phyloP scores from a whole-genome alignment of 2,113 vertebrate genomes.

The Amblyornis subalaris region DNA sequence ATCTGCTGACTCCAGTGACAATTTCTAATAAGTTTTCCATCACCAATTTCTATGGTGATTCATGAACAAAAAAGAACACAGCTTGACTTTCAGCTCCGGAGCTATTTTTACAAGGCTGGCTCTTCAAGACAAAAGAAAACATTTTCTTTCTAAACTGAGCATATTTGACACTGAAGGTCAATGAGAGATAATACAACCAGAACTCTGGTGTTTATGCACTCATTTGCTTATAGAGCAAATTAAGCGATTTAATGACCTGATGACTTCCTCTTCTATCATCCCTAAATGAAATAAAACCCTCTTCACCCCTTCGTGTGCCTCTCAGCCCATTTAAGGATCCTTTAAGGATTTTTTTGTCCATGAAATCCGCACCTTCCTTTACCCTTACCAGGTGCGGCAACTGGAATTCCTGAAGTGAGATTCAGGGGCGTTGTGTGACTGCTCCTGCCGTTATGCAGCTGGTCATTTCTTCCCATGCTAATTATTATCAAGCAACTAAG shows the following conservation, averaged over 20 bases:
- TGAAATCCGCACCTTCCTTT: background rate
- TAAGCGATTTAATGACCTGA: background rate
- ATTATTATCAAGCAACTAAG: background rate
- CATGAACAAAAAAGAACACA: background rate
- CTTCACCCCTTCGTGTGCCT: background rate
- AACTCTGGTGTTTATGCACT: background rate
- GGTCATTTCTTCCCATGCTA: background rate
- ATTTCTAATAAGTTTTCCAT: constrained; percentile 34
- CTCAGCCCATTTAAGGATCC: background rate
- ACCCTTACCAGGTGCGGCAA: background rate
- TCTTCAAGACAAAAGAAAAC: constrained; percentile 35
- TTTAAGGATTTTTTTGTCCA: background rate
- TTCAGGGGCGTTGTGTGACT: background rate
- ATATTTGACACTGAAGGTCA: constrained; percentile 5
- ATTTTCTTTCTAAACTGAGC: constrained; percentile 1
- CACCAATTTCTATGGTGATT: constrained; percentile 38
- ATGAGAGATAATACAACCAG: background rate
- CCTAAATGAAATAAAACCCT: background rate
- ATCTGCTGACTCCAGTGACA: constrained; percentile 29
- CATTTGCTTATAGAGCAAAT: background rate
- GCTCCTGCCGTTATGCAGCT: background rate
- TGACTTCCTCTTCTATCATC: background rate
- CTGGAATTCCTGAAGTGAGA: background rate
- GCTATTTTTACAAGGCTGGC: constrained; percentile 24
- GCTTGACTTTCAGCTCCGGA: constrained; percentile 1